phyloP scores from a whole-genome alignment of 2,888 invertebrate genomes.

The Malachius bipustulatus region DNA sequence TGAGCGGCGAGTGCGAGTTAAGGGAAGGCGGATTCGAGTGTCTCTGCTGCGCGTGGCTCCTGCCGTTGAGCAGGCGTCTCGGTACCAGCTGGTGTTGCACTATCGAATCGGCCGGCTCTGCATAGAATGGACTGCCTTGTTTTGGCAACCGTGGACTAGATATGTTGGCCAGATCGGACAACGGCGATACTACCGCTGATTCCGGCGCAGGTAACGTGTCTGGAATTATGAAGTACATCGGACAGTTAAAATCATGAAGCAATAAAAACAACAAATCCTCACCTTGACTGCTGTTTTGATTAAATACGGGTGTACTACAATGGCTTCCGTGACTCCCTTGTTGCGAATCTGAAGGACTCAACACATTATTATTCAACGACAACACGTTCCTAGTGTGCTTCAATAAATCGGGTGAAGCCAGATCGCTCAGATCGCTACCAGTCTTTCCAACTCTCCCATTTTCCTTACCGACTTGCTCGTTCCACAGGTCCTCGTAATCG shows the following conservation, averaged over 20 bases:
- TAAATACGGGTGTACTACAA: slow-evolving; percentile 28
- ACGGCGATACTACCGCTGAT: slow-evolving; percentile 14
- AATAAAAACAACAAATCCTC: slow-evolving; percentile 5
- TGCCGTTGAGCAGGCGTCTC: slow-evolving; percentile 25
- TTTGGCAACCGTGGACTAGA: slow-evolving; percentile 37
- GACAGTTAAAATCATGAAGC: no score
- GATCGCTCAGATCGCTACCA: slow-evolving; percentile 19
- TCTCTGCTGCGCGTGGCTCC: slow-evolving; percentile 32
- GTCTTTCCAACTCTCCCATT: slow-evolving; percentile 19
- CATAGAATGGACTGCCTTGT: slow-evolving; percentile 78
- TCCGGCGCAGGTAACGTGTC: slow-evolving; percentile 15
- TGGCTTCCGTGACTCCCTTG: slow-evolving; percentile 26
- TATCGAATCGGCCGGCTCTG: slow-evolving; percentile 78
- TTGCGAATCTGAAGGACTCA: slow-evolving; percentile 33
- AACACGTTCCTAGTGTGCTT: slow-evolving; percentile 42
- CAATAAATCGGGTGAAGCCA: slow-evolving; percentile 32
- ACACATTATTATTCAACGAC: slow-evolving; percentile 42
- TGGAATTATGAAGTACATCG: slow-evolving; percentile 8
- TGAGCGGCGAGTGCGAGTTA: slow-evolving; percentile 27
- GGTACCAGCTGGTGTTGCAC: slow-evolving; percentile 34
- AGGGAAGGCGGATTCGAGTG: slow-evolving; percentile 40
- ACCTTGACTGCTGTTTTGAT: slow-evolving; percentile 24
- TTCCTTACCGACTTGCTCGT: slow-evolving; percentile 39
- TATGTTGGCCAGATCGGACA: slow-evolving; percentile 11
- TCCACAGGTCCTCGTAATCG: slow-evolving; percentile 92